Conservation (phyloP, 2,113 vertebrate genomes). For the Melanocharis versteri region DNA sequence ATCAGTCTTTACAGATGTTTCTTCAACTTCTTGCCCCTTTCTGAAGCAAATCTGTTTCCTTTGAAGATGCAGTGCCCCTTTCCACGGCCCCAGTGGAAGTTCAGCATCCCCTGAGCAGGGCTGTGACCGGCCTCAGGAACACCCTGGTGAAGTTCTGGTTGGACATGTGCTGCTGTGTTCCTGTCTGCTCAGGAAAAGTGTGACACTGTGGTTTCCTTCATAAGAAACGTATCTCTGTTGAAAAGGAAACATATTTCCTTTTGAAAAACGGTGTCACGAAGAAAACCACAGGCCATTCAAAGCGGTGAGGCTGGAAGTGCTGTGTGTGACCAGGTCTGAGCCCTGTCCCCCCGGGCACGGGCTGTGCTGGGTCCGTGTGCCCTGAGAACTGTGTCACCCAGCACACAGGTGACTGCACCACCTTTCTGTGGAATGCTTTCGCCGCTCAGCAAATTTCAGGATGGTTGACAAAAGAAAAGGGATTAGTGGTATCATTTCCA, state of each 20-base stretch:
- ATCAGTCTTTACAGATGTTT: conserved; percentile 63
- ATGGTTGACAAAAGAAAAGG: neutral
- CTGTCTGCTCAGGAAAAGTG: conserved; percentile 40
- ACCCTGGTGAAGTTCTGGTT: neutral
- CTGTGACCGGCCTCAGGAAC: neutral
- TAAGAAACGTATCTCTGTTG: conserved; percentile 2
- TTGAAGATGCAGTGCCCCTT: conserved; percentile 13
- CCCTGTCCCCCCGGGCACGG: accelerated
- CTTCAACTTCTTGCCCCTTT: conserved; percentile 34
- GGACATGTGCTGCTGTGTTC: neutral
- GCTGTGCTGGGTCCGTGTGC: neutral
- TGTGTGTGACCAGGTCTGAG: neutral
- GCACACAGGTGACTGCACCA: accelerated
- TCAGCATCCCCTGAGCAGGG: neutral
- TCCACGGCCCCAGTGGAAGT: neutral
- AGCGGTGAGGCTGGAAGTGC: neutral
- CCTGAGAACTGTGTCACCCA: accelerated
- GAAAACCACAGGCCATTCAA: neutral
- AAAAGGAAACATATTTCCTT: conserved; percentile 43
- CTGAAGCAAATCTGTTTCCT: conserved; percentile 53
- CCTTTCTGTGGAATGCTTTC: neutral
- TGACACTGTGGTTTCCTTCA: conserved; percentile 40
- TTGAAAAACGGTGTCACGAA: neutral
- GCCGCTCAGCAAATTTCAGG: neutral
- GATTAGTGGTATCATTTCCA: neutral